Conservation (phyloP, 2,888 invertebrate species). For the Pteria penguin region DNA sequence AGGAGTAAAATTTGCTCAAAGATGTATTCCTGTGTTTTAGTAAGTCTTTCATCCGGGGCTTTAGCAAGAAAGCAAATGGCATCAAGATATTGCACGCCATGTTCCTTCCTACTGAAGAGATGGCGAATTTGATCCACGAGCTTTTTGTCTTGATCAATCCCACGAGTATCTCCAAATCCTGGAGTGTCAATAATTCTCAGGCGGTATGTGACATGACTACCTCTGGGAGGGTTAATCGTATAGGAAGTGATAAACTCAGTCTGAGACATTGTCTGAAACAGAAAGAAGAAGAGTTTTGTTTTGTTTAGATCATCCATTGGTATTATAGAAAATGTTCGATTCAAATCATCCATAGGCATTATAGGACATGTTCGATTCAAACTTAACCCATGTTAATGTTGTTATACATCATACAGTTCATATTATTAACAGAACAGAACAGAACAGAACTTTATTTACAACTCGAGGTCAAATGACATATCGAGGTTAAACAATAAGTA, state of each 20-base stretch:
- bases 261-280: not conserved
- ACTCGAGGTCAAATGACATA: too few relatives aligned
- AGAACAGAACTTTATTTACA: too few relatives aligned
- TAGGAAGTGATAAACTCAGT: not conserved
- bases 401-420: too few relatives aligned
- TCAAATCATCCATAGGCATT: too few relatives aligned
- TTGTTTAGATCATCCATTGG: too few relatives aligned
- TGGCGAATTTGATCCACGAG: not conserved
- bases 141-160: not conserved
- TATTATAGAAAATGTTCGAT: too few relatives aligned
- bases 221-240: not conserved
- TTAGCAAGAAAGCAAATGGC: conserved; percentile 3
- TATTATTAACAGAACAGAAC: too few relatives aligned
- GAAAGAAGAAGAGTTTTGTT: not conserved
- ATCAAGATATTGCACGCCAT: not conserved
- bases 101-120: not conserved
- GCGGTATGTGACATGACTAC: not conserved
- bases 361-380: too few relatives aligned
- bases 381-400: too few relatives aligned
- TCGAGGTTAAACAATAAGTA: too few relatives aligned
- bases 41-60: conserved; percentile 17
- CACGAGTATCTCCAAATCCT: not conserved
- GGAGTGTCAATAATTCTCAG: not conserved
- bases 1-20: not conserved
- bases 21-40: conserved; percentile 3